phyloP scores from a whole-genome alignment of 2,888 invertebrate genomes.

The Melinaea menophilus region DNA sequence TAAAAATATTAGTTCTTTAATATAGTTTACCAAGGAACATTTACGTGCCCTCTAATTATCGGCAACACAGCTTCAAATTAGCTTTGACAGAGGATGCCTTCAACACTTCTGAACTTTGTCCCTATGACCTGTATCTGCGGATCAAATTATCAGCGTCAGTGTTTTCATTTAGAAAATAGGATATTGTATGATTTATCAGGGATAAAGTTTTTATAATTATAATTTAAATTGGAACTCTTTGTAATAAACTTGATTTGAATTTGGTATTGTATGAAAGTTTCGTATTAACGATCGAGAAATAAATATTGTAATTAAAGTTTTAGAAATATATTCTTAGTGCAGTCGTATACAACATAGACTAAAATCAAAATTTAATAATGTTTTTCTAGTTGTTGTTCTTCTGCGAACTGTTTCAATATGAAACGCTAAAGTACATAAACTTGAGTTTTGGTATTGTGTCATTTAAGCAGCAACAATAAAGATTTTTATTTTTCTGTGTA shows the following conservation, averaged over 20 bases:
- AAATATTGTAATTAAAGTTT: not conserved
- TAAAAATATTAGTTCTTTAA: conserved; percentile 12
- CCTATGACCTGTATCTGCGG: not conserved
- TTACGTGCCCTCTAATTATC: conserved; percentile 29
- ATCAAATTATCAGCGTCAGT: no score
- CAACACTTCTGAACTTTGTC: conserved; percentile 2
- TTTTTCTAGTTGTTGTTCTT: conserved; percentile 32
- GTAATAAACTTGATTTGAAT: no score
- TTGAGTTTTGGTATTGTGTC: conserved; percentile 18
- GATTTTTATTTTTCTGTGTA: no score
- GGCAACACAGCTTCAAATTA: conserved; percentile 29
- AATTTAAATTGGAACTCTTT: no score
- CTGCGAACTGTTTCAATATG: conserved; percentile 39
- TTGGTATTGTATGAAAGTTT: not conserved
- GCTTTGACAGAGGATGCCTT: conserved; percentile 24
- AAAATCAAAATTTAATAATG: conserved; percentile 32
- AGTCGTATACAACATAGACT: conserved; percentile 21
- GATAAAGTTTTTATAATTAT: no score
- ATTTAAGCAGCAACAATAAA: not conserved
- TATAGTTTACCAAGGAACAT: conserved; percentile 19
- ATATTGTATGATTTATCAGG: no score
- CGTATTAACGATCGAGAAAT: not conserved
- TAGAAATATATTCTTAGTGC: conserved; percentile 2
- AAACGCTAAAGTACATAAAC: conserved; percentile 32
- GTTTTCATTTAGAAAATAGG: no score